phyloP scores from a whole-genome alignment of 1,140 invertebrate species.

The Lepidurus couesii region DNA sequence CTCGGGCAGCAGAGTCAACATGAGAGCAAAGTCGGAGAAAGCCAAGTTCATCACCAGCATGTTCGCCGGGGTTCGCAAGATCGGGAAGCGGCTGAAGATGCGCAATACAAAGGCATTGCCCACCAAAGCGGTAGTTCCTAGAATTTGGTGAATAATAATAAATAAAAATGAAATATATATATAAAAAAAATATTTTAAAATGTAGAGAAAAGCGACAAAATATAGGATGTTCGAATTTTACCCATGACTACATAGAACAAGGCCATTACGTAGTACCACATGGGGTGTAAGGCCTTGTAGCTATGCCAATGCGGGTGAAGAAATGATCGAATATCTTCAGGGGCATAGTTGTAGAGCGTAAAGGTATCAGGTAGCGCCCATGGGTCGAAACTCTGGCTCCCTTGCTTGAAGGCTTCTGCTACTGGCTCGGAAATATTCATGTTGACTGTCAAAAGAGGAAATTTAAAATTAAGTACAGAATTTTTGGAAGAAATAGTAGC shows the following conservation, averaged over 20 bases:
- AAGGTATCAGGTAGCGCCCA: slow-evolving; percentile 35
- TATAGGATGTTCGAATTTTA: neutral
- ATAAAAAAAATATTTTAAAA: slow-evolving; percentile 9
- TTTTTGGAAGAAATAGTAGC: neutral
- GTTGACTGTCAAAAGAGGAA: slow-evolving; percentile 11
- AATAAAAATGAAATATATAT: slow-evolving; percentile 31
- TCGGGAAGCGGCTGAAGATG: slow-evolving; percentile 36
- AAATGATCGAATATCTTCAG: slow-evolving; percentile 36
- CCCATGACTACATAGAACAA: slow-evolving; percentile 36
- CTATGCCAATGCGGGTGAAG: slow-evolving; percentile 37
- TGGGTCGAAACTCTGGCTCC: slow-evolving; percentile 35
- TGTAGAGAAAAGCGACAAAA: neutral
- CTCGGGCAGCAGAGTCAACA: slow-evolving; percentile 39
- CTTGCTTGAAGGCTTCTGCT: slow-evolving; percentile 34
- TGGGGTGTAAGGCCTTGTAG: slow-evolving; percentile 36
- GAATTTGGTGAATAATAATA: neutral
- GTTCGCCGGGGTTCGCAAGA: slow-evolving; percentile 46
- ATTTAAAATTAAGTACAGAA: neutral
- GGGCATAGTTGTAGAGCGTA: slow-evolving; percentile 36
- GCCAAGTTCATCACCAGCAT: slow-evolving; percentile 48
- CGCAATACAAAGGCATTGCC: slow-evolving; percentile 37
- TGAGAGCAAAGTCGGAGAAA: slow-evolving; percentile 43
- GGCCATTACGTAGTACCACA: slow-evolving; percentile 37
- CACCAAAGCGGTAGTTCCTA: slow-evolving; percentile 35
- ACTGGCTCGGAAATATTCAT: slow-evolving; percentile 34